These are phyloP conservation scores for Lasiurus cinereus DNA, from an alignment of 2,113 vertebrate species.

Conservation along the genomic window DNA sequence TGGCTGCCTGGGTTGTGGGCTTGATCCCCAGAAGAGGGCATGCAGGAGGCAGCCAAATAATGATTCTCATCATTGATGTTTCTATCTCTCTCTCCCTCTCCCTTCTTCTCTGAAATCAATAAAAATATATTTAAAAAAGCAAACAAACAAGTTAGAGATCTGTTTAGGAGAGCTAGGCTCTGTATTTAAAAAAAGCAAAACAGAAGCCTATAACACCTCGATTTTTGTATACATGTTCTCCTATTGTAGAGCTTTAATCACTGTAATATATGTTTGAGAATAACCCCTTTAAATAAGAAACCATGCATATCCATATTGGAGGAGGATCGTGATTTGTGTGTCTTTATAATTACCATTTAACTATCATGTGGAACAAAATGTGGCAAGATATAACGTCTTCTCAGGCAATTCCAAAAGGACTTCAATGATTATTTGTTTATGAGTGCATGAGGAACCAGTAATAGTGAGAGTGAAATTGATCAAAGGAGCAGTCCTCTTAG, in stretches of 20 bases:
- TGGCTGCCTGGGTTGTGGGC: too few relatives aligned
- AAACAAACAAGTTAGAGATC: too few relatives aligned
- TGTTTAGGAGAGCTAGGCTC: too few relatives aligned
- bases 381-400: not conserved
- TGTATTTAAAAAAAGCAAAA: not conserved
- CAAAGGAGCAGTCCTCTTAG: not conserved
- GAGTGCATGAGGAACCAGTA: not conserved
- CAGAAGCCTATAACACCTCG: not conserved
- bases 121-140: too few relatives aligned
- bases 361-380: not conserved
- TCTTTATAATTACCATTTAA: not conserved
- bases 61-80: too few relatives aligned
- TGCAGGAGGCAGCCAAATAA: too few relatives aligned
- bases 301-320: not conserved
- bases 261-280: not conserved
- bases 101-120: too few relatives aligned
- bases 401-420: conserved; percentile 4
- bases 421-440: not conserved
- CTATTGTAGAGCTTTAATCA: not conserved
- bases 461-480: not conserved
- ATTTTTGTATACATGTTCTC: not conserved
- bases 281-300: not conserved
- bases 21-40: too few relatives aligned
- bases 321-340: not conserved
- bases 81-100: too few relatives aligned